Evolutionary conservation across 53 echinoderm and acorn worm genomes (phyloP).

Genomic region (Temnopleurus reevesii): DNA sequence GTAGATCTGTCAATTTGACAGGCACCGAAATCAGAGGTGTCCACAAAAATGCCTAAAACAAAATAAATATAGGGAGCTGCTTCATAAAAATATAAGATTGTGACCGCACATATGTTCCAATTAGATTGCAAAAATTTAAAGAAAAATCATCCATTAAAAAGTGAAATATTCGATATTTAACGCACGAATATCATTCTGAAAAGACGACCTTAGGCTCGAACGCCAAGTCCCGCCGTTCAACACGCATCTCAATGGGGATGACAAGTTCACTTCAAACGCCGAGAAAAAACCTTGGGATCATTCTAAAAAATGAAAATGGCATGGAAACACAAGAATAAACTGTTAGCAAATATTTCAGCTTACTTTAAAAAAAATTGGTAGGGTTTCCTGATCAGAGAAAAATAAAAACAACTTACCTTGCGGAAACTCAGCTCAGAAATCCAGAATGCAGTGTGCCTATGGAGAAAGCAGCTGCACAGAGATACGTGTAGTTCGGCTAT

Average conservation of each 20-base stretch:
- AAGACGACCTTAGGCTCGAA: constrained; percentile 27
- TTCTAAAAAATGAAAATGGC: background rate
- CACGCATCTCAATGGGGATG: constrained; percentile 26
- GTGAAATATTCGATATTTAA: background rate
- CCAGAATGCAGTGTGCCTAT: background rate
- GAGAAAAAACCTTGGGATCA: background rate
- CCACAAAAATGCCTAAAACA: constrained; percentile 10
- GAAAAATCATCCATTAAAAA: background rate
- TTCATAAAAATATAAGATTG: background rate
- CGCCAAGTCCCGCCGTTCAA: background rate
- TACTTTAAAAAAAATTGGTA: background rate
- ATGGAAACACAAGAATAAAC: background rate
- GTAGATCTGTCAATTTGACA: constrained; percentile 32
- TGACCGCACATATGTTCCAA: constrained; percentile 36
- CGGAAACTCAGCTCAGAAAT: background rate
- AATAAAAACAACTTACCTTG: constrained; percentile 53
- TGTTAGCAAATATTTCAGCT: background rate
- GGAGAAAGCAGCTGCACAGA: background rate
- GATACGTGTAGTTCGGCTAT: constrained; percentile 41
- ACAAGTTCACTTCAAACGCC: background rate
- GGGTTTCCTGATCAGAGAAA: background rate
- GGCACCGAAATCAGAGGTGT: background rate
- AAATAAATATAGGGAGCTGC: background rate
- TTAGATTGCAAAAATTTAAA: background rate
- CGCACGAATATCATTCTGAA: background rate